Evolutionary conservation across 1,140 invertebrate species (phyloP), one percentile per base, ranked within the genome.

Genomic region (Calliopsis andreniformis): DNA sequence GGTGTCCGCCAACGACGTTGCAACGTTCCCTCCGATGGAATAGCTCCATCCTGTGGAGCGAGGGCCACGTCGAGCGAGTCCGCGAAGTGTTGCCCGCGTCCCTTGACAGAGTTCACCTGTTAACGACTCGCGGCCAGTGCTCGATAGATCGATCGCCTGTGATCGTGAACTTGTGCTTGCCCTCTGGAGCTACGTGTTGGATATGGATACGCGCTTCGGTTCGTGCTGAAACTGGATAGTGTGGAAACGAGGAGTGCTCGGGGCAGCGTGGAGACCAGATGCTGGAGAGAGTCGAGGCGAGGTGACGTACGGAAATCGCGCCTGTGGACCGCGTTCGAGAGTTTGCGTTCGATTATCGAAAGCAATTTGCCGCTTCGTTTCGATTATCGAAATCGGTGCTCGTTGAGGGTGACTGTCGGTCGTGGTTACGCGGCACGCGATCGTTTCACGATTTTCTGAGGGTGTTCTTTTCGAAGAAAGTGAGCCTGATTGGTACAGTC

Each of bases 91-190:
- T 32, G 47, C n/a, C n/a, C 49, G 51, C 18, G 62, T 51, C 8
- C 42, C n/a, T 64, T 58, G 71, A 75, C 63, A 35, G n/a, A n/a
- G 53, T 67, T 67, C 71, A 75, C 71, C 71, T 75, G 71, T 75
- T 75, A 75, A 62, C 25, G 20, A 47, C 55, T 25, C 55, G 42
- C 68, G 43, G 42, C 20, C 43, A n/a, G 18, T 35, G 53, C n/a
- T n/a, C 28, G 47, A 18, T 30, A 14, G 20, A 12, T n/a, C 23
- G 42, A 68, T 71, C 30, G 68, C 62, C 35, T 5, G 35, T 53
- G 39, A 75, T 67, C 71, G 39, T 23, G 20, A 53, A 43, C 6
- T 43, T 23, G 39, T 30, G 62, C n/a, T n/a, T n/a, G n/a, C 14
- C 18, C 10, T 10, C 23, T n/a, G 59, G 4, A 18, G 23, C 7